phyloP scores from a whole-genome alignment of 2,888 invertebrate species.

The Aphidoletes aphidimyza region DNA sequence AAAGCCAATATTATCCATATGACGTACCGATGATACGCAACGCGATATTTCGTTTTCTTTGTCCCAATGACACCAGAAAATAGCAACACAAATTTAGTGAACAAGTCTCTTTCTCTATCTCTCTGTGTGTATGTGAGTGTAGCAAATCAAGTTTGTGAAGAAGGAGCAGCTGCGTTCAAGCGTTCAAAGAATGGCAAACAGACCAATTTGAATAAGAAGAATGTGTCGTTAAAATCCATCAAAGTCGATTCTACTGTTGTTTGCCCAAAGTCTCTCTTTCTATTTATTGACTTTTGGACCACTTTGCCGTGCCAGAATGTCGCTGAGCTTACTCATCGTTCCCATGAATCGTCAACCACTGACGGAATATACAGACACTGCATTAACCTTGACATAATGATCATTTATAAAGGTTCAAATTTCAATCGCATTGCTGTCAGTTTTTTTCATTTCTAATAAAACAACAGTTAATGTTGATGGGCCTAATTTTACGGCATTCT shows the following conservation, averaged over 20 bases:
- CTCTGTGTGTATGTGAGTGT: not conserved
- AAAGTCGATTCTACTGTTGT: too few species aligned
- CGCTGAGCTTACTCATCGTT: too few species aligned
- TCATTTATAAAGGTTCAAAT: not conserved
- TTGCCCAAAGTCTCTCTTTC: too few species aligned
- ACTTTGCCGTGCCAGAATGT: too few species aligned
- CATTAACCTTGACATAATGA: slow-evolving; percentile 10
- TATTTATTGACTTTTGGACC: too few species aligned
- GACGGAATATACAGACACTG: not conserved
- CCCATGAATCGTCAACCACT: not conserved
- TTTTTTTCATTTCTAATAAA: not conserved
- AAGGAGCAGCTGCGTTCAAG: not conserved
- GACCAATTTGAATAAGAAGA: not conserved
- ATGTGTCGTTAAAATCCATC: too few species aligned
- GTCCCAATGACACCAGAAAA: not conserved
- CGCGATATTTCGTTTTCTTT: not conserved
- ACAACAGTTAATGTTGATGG: too few species aligned
- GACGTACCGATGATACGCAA: not conserved
- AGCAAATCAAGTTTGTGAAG: not conserved
- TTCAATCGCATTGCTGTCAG: not conserved
- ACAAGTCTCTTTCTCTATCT: too few species aligned
- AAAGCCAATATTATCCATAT: not conserved
- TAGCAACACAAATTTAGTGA: too few species aligned
- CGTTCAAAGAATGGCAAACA: not conserved
- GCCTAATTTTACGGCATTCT: too few species aligned